A percentile compares a stretch with the other conserved stretches of the same genome.
These are phyloP conservation scores for Netelia inedita DNA, from an alignment of 2,888 invertebrate genomes.

Conservation along the genomic window DNA sequence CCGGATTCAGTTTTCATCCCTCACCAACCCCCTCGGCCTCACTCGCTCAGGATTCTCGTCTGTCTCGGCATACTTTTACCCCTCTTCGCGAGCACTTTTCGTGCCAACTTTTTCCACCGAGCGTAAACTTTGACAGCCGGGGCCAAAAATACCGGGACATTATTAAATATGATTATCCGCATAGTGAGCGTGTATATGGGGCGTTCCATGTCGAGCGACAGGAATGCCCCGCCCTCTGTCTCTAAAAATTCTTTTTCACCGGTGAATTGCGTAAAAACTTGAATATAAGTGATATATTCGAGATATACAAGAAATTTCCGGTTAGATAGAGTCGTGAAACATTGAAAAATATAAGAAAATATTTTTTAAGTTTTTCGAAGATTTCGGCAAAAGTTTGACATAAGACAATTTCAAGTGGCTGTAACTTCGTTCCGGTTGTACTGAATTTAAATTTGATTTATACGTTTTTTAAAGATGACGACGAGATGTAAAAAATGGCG, in stretches of 20 bases:
- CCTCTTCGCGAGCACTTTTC: constrained; percentile 71
- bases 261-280: not conserved
- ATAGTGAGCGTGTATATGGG: constrained; percentile 29
- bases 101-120: constrained; percentile 74
- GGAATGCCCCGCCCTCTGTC: not conserved
- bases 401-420: no score
- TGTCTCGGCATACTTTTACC: constrained; percentile 63
- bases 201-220: not conserved
- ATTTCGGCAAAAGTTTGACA: no score
- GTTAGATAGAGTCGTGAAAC: not conserved
- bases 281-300: not conserved
- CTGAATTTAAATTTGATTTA: no score
- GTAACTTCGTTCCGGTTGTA: no score
- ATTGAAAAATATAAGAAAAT: not conserved
- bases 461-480: no score
- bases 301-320: not conserved
- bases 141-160: constrained; percentile 82
- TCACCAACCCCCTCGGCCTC: constrained; percentile 53
- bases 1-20: constrained; percentile 47
- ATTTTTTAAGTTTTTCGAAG: not conserved
- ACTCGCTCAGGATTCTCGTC: constrained; percentile 49
- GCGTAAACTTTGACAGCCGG: constrained; percentile 79
- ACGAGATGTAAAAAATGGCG: constrained; percentile 1
- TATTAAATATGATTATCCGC: constrained; percentile 84
- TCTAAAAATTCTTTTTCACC: not conserved